Percentiles rank a stretch among this genome's conserved stretches.
These are phyloP conservation scores for Ganaspis brasiliensis DNA, from an alignment of 2,888 invertebrate species.

Conservation along the genomic window DNA sequence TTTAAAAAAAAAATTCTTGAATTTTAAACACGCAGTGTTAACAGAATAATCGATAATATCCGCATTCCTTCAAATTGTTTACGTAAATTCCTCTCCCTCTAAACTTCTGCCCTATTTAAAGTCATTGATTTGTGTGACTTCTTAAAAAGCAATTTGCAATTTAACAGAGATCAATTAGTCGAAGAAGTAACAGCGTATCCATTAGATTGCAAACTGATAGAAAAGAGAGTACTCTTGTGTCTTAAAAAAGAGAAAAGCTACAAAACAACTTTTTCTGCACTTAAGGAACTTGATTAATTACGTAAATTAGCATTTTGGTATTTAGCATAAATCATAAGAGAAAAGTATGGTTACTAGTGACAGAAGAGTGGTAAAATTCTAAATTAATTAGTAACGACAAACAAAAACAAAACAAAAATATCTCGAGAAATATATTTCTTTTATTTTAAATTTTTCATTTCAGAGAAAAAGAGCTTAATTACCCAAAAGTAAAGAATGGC, in stretches of 20 bases:
- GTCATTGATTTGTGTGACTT: background rate
- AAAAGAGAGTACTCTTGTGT: slow-evolving; percentile 9
- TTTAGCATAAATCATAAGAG: slow-evolving; percentile 3
- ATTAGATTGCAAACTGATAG: slow-evolving; percentile 13
- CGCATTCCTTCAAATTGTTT: slow-evolving; percentile 16
- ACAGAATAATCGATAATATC: slow-evolving; percentile 20
- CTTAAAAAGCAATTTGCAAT: slow-evolving; percentile 1
- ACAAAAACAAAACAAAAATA: no score
- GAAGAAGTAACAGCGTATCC: slow-evolving; percentile 27
- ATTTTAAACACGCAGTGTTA: background rate
- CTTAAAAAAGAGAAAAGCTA: background rate
- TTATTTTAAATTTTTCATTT: background rate
- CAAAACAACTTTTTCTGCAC: background rate
- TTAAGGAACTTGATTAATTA: background rate
- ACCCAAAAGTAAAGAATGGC: background rate
- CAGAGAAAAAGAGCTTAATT: slow-evolving; percentile 3
- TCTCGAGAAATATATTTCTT: no score
- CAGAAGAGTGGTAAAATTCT: background rate
- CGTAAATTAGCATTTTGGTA: background rate
- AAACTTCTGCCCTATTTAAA: background rate
- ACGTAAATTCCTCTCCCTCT: background rate
- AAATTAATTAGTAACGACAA: no score
- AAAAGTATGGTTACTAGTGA: background rate
- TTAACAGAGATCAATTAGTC: slow-evolving; percentile 20
- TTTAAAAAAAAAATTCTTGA: background rate